Base-by-base conservation (phyloP, 2,797 vertebrate genomes). In the Gadopsis marmoratus region DNA sequence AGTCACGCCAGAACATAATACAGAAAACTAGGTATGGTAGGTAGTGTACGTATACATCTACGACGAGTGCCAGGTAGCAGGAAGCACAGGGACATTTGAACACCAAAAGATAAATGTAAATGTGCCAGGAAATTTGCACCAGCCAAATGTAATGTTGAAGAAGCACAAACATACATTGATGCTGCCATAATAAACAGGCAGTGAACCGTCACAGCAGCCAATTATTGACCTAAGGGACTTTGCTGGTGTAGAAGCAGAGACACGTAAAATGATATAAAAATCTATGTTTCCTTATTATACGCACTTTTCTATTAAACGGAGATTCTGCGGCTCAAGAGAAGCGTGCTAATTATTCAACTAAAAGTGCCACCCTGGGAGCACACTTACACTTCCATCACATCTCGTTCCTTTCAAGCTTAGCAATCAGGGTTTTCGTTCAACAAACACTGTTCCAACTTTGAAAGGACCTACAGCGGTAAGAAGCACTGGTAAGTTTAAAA, bases 371-470 rank as follows among this genome's bases (percentile, higher is more conserved):
- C 3, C 29, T 31, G 4, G 7, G 21, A 45, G 21, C 64, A 26
- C n/a, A 56, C 35, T 29, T 21, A 33, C 23, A 37, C 62, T 29
- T 53, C 23, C 55, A 33, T 26, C 21, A 68, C 47, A 23, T 66
- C 4, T 58, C 47, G 66, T 68, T 51, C 17, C 7, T 78, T 35
- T 61, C 67, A 80, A 80, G 69, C 68, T 65, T 7, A 63, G 65
- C 26, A 6, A 55, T 51, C 64, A 54, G 33, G 43, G 77, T n/a
- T 76, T 88, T 77, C 31, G 77, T 80, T 31, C 76, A 73, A 78
- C 66, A 53, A 81, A 85, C 85, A 21, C 41, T 21, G 63, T 45
- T 29, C n/a, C 33, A 4, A 6, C 48, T 50, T 47, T 65, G 19
- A 81, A 63, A 45, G 33, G 4, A 48, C 45, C 50, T 51, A 4